These are phyloP conservation scores for Cephus runcator DNA, from an alignment of 2,888 invertebrate genomes.

Conservation along the genomic window DNA sequence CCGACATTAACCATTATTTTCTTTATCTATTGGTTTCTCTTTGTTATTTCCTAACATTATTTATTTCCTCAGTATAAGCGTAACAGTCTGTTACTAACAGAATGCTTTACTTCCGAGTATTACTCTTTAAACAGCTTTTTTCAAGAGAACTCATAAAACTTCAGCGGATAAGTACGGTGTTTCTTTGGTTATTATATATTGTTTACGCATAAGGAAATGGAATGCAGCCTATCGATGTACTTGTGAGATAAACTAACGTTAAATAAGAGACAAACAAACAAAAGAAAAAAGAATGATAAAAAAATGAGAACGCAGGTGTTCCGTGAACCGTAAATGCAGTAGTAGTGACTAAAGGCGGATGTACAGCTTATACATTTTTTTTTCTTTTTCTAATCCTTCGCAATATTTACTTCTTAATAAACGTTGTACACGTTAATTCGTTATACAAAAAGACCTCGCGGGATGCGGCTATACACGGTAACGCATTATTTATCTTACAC, in stretches of 20 bases:
- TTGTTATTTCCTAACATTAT: neutral
- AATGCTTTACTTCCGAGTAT: neutral
- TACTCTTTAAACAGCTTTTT: neutral
- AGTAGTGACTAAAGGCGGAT: neutral
- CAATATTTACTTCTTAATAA: constrained; percentile 50
- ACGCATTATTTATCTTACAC: constrained; percentile 49
- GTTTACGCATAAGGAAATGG: neutral
- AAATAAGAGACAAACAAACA: neutral
- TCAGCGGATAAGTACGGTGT: neutral
- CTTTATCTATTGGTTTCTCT: neutral
- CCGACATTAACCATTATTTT: too few relatives aligned
- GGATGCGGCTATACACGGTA: constrained; percentile 59
- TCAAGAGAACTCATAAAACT: neutral
- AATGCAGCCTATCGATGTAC: neutral
- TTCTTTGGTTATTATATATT: neutral
- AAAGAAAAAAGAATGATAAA: too few relatives aligned
- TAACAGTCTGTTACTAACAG: neutral
- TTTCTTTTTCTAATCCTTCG: constrained; percentile 42
- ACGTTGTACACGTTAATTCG: constrained; percentile 50
- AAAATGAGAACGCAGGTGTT: neutral
- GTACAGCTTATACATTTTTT: constrained; percentile 38
- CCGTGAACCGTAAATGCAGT: neutral
- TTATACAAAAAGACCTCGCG: constrained; percentile 56
- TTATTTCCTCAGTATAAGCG: neutral
- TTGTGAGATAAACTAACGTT: neutral